Evolutionary conservation across 2,888 invertebrate species (phyloP).

Genomic region (Tetranychus piercei): DNA sequence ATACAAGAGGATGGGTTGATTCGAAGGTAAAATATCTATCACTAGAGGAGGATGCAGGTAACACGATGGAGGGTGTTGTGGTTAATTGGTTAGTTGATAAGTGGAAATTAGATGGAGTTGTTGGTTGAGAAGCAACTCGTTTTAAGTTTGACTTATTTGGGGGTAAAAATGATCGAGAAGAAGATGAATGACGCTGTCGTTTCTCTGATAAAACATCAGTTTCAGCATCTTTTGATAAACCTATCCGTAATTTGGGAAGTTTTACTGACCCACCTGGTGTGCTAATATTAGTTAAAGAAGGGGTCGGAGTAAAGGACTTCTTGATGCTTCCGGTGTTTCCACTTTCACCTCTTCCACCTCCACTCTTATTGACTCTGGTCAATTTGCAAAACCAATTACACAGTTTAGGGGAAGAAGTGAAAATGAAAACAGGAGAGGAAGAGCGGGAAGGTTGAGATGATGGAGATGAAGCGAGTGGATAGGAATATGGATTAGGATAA

Average conservation of each 20-base stretch:
- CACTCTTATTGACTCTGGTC: not conserved
- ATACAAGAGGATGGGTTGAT: not conserved
- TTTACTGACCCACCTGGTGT: not conserved
- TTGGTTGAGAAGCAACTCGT: constrained; percentile 22
- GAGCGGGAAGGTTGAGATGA: constrained; percentile 21
- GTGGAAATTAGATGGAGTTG: not conserved
- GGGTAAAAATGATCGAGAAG: not conserved
- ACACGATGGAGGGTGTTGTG: not conserved
- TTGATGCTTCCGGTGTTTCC: not conserved
- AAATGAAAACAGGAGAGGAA: constrained; percentile 22
- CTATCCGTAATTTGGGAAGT: constrained; percentile 5
- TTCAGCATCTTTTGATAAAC: constrained; percentile 17
- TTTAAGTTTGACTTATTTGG: constrained; percentile 16
- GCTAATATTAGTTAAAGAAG: not conserved
- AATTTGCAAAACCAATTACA: constrained; percentile 1
- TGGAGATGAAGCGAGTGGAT: constrained; percentile 18
- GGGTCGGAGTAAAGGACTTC: not conserved
- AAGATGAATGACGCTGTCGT: not conserved
- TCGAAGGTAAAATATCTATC: constrained; percentile 2
- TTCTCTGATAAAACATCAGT: not conserved
- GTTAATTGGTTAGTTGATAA: not conserved
- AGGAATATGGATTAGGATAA: constrained; percentile 18
- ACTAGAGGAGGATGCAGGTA: not conserved
- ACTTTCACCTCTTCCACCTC: not conserved
- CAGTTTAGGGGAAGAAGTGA: not conserved